Evolutionary conservation across 2,797 vertebrate species (phyloP).

Genomic region (Halcyon chelicuti): DNA sequence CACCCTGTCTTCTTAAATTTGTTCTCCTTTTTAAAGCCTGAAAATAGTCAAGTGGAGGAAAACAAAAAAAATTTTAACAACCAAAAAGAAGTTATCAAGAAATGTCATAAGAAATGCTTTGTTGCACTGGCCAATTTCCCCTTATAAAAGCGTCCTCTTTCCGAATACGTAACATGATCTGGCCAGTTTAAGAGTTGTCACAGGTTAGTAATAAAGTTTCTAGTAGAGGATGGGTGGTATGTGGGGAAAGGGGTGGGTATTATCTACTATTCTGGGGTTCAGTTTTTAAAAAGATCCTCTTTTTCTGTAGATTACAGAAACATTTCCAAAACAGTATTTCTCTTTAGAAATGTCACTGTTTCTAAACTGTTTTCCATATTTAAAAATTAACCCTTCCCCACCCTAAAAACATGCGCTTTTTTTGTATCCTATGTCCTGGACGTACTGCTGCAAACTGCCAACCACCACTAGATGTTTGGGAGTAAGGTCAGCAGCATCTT

Average conservation of each 20-base stretch:
- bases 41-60: background rate
- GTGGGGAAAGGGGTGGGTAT: background rate
- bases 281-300: background rate
- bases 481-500: slow-evolving; percentile 1
- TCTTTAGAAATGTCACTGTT: background rate
- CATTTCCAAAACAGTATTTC: background rate
- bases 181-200: background rate
- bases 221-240: background rate
- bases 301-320: background rate
- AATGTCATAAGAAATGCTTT: background rate
- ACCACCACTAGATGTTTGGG: background rate
- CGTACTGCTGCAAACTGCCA: background rate
- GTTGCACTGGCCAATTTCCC: background rate
- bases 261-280: background rate
- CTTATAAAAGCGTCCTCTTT: background rate
- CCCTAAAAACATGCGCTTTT: background rate
- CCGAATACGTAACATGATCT: background rate
- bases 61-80: background rate
- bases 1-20: background rate
- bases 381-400: background rate
- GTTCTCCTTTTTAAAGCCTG: background rate
- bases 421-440: background rate
- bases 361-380: background rate
- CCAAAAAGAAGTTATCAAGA: background rate
- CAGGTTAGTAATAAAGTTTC: background rate